Conservation (phyloP, 2,888 invertebrate genomes). For the Troilus luridus region DNA sequence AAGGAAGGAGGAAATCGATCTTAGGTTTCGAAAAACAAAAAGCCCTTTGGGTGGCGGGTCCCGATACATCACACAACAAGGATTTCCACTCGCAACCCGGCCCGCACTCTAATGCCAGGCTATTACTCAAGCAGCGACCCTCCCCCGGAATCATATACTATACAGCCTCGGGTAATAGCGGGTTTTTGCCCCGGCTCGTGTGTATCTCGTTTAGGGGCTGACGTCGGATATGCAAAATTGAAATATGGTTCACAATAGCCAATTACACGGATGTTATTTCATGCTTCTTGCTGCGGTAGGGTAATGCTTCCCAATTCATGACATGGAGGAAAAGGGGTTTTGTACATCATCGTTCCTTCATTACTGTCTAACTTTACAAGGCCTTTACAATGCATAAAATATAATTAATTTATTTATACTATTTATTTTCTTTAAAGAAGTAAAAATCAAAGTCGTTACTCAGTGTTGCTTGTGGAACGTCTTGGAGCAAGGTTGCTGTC, state of each 20-base stretch:
- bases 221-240: constrained; percentile 50
- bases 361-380: background rate
- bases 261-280: constrained; percentile 41
- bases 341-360: background rate
- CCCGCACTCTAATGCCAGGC: constrained; percentile 37
- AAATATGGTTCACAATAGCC: constrained; percentile 49
- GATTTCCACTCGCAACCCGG: constrained; percentile 42
- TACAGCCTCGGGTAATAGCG: constrained; percentile 24
- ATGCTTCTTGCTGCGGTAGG: constrained; percentile 35
- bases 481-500: too few species aligned
- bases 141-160: constrained; percentile 23
- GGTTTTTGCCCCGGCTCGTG: constrained; percentile 38
- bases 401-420: too few species aligned
- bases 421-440: too few species aligned
- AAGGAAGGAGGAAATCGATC: constrained; percentile 1
- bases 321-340: background rate
- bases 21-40: constrained; percentile 33
- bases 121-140: constrained; percentile 31
- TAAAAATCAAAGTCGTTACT: too few species aligned
- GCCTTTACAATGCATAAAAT: too few species aligned
- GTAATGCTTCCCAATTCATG: constrained; percentile 28
- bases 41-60: background rate
- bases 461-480: too few species aligned
- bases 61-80: constrained; percentile 49
- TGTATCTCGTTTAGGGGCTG: constrained; percentile 41